phyloP scores from a whole-genome alignment of 2,113 vertebrate genomes.

The Etheostoma cragini region DNA sequence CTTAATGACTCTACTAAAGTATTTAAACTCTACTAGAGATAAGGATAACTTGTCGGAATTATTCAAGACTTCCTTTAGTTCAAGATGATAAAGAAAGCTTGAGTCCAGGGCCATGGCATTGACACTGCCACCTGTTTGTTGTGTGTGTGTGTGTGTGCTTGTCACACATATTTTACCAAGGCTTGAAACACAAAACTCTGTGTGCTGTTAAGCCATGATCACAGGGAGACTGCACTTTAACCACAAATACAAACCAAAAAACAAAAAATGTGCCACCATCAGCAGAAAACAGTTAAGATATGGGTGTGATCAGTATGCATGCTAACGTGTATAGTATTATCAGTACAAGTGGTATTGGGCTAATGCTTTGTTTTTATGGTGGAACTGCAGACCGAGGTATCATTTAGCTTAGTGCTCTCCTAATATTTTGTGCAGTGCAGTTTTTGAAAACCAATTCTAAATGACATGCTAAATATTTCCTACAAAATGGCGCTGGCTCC shows the following conservation, averaged over 20 bases:
- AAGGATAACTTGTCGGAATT: conserved; percentile 7
- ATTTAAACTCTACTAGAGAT: not conserved
- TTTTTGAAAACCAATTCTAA: not conserved
- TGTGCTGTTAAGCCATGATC: conserved; percentile 30
- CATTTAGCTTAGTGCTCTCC: conserved; percentile 2
- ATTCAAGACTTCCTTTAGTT: not conserved
- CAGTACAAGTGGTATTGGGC: not conserved
- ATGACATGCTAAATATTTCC: conserved; percentile 40
- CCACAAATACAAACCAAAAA: conserved; percentile 8
- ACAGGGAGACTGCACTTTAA: conserved; percentile 36
- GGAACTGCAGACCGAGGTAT: not conserved
- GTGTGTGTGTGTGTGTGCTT: conserved; percentile 24
- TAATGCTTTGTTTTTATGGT: conserved; percentile 7
- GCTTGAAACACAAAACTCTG: conserved; percentile 47
- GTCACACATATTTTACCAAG: conserved; percentile 33
- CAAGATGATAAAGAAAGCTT: conserved; percentile 18
- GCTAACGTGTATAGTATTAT: conserved; percentile 2
- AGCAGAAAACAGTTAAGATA: conserved; percentile 31
- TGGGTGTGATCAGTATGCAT: conserved; percentile 42
- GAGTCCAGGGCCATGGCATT: not conserved
- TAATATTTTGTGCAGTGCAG: conserved; percentile 7
- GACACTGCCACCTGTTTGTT: conserved; percentile 22
- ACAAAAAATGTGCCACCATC: conserved; percentile 6
- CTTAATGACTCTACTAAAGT: conserved; percentile 20
- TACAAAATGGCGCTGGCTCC: conserved; percentile 22